Conservation (phyloP, 2,113 vertebrate species). For the Pseudorectes ferrugineus region DNA sequence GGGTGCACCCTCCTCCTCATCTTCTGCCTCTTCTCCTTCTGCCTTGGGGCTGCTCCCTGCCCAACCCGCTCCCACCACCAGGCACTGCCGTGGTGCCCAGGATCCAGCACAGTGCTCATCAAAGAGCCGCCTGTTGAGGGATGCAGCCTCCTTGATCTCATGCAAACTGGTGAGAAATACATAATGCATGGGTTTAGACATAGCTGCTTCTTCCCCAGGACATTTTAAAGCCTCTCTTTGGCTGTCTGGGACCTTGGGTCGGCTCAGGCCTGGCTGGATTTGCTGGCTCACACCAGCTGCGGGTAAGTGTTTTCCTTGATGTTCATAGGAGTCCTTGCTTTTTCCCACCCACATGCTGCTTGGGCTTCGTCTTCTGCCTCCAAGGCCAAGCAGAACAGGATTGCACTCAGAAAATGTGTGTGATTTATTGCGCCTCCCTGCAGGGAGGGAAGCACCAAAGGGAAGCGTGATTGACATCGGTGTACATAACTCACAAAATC, state of each 20-base stretch:
- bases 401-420: neutral
- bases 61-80: neutral
- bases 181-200: neutral
- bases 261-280: neutral
- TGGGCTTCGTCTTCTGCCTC: neutral
- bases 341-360: neutral
- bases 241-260: neutral
- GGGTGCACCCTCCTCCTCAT: neutral
- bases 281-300: neutral
- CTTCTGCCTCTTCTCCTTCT: neutral
- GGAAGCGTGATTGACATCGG: neutral
- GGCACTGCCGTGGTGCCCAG: neutral
- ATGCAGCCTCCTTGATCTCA: neutral
- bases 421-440: neutral
- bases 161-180: neutral
- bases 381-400: neutral
- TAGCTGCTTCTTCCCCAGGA: neutral
- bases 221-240: neutral
- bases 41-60: neutral
- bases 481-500: neutral
- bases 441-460: neutral
- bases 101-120: rapidly evolving
- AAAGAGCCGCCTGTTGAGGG: neutral
- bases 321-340: neutral
- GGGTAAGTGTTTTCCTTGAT: neutral